phyloP scores from a whole-genome alignment of 2,888 invertebrate species.

The Monochamus alternatus region DNA sequence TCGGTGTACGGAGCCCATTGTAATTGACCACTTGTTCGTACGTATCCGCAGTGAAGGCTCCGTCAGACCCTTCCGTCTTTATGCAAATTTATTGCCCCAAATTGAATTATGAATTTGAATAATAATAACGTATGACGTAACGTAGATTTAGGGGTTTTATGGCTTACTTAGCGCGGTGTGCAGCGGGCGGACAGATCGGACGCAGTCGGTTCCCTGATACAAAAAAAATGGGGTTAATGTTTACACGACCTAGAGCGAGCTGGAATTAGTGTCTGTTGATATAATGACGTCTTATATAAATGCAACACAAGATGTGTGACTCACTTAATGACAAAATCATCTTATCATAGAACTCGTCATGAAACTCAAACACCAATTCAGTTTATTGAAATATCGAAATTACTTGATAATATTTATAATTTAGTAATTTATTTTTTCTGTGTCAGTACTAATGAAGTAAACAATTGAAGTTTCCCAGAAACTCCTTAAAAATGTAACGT shows the following conservation, averaged over 20 bases:
- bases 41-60: conserved; percentile 52
- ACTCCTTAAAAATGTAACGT: too few relatives aligned
- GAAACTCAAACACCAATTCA: too few relatives aligned
- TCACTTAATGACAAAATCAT: too few relatives aligned
- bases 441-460: too few relatives aligned
- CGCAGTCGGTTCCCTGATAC: neutral
- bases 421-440: too few relatives aligned
- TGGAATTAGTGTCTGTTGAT: too few relatives aligned
- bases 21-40: conserved; percentile 66
- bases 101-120: conserved; percentile 72
- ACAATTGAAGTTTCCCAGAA: too few relatives aligned
- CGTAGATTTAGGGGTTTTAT: conserved; percentile 69
- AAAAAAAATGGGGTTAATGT: neutral
- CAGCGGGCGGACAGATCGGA: conserved; percentile 36
- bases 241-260: neutral
- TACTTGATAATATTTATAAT: too few relatives aligned
- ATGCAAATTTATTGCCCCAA: conserved; percentile 71
- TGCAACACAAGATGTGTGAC: too few relatives aligned
- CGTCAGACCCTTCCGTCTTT: conserved; percentile 68
- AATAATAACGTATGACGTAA: conserved; percentile 70
- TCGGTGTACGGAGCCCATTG: conserved; percentile 52
- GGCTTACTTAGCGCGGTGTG: conserved; percentile 65
- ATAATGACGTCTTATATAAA: too few relatives aligned
- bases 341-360: too few relatives aligned
- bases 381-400: too few relatives aligned